Evolutionary conservation across 2,797 vertebrate genomes (phyloP), one percentile per base, ranked within the genome.

Genomic region (Novumbra hubbsi): DNA sequence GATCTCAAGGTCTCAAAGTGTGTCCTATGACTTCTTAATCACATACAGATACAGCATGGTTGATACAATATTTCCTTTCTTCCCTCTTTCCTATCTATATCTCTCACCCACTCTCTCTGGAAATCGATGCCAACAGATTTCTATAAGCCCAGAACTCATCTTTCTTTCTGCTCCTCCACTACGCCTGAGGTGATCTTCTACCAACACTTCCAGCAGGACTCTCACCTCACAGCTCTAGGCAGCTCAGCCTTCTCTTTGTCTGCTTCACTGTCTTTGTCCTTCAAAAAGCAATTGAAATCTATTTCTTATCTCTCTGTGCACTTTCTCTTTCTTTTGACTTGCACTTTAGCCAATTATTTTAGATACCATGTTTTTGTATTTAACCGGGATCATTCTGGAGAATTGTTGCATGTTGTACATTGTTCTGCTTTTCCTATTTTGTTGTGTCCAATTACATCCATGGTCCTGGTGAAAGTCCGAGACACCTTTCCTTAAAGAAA

Each of bases 61-160:
- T 57, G 21, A 21, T 57, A 3, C 9, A 3, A 57, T 57, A 8
- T 57, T 9, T 57, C 55, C 27, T 17, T 15, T 30, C 28, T 30
- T 57, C 41, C 28, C 24, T 62, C 28, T 27, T 15, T 55, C 27
- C 55, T 70, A 38, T 69, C 64, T 71, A 67, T 74, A 38, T 68
- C 73, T 70, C 70, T 67, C 72, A 72, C 77, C 80, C 71, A 49
- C 72, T 68, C 70, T 84, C 85, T 82, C 82, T 82, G 83, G 81
- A 87, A 89, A 88, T 90, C 88, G 81, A 90, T 89, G 86, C 85
- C 86, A 86, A 85, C 86, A 80, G 82, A 77, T 88, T 87, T 87
- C 83, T 84, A 86, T 60, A 86, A 83, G 87, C 86, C 83, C 88
- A 87, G 84, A 81, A 85, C 80, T 82, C 87, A 86, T 88, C 83